Evolutionary conservation across 2,113 vertebrate species (phyloP).

Genomic region (Platichthys stellatus): DNA sequence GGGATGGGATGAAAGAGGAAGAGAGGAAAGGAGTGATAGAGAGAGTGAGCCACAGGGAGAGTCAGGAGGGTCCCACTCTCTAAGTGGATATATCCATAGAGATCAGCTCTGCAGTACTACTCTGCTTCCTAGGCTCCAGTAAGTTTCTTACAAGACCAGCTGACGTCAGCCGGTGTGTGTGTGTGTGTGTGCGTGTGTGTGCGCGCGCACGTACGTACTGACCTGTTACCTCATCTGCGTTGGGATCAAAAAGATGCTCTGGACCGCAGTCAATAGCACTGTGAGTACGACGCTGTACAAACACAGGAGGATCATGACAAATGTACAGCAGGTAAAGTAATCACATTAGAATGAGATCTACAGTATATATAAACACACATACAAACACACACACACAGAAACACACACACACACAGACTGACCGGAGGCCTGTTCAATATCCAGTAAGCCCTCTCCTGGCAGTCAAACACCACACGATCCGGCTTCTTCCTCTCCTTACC

Average conservation of each 20-base stretch:
- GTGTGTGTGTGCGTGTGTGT: conserved; percentile 6
- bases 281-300: conserved; percentile 84
- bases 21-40: background rate
- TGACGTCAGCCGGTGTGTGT: conserved; percentile 15
- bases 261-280: conserved; percentile 88
- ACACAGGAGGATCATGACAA: background rate
- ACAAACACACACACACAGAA: background rate
- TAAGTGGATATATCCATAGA: background rate
- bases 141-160: background rate
- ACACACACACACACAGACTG: conserved; percentile 56
- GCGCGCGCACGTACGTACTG: conserved; percentile 17
- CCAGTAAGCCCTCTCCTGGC: conserved; percentile 98
- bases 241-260: conserved; percentile 88
- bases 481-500: conserved; percentile 90
- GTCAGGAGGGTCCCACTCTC: background rate
- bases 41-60: too few species aligned
- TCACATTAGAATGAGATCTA: background rate
- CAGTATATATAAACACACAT: too few species aligned
- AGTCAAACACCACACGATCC: conserved; percentile 91
- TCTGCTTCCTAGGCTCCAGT: background rate
- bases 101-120: background rate
- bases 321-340: background rate
- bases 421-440: conserved; percentile 92
- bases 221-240: conserved; percentile 90
- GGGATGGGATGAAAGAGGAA: too few species aligned